Conservation (phyloP, 2,888 invertebrate species). For the Chaitophorus viminalis region DNA sequence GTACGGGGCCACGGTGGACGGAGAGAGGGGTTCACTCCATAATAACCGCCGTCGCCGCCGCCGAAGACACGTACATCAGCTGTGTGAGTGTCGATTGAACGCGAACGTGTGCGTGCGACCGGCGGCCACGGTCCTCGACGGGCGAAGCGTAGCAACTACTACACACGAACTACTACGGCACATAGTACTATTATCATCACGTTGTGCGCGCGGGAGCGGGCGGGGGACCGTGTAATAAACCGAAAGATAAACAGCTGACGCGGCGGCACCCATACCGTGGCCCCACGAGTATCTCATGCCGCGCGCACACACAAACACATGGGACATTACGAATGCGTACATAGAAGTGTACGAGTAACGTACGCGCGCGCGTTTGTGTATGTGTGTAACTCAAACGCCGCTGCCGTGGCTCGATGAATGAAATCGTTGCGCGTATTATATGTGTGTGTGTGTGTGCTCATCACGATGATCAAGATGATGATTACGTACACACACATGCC, state of each 20-base stretch:
- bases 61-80: neutral
- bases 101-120: neutral
- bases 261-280: slow-evolving; percentile 52
- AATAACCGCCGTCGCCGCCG: neutral
- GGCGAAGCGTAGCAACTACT: neutral
- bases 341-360: no score
- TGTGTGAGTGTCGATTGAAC: neutral
- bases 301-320: neutral
- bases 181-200: neutral
- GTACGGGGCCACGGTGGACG: neutral
- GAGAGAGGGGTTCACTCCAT: neutral
- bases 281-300: slow-evolving; percentile 36
- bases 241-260: slow-evolving; percentile 41
- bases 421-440: slow-evolving; percentile 13
- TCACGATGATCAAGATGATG: neutral
- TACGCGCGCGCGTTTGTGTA: neutral
- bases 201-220: neutral
- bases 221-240: slow-evolving; percentile 2
- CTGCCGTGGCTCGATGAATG: slow-evolving; percentile 37
- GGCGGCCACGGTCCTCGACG: neutral
- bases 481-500: no score
- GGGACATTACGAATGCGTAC: neutral
- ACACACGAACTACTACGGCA: no score
- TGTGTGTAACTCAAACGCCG: neutral
- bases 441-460: neutral